phyloP scores from a whole-genome alignment of 30 jellyfish, hydroid and myxozoan genomes.

The Cassiopea xamachana region DNA sequence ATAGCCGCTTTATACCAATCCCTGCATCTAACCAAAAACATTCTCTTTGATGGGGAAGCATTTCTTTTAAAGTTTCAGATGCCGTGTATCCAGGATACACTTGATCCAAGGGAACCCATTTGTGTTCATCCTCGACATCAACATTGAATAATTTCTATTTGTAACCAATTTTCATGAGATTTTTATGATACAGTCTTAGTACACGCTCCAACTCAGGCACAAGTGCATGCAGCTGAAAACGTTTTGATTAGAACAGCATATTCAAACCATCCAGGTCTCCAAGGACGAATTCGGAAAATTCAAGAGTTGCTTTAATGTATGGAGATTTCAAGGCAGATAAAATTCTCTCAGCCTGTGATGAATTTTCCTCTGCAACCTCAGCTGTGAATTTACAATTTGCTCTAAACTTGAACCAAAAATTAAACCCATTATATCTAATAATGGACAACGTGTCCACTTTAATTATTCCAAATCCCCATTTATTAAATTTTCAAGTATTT shows the following conservation, averaged over 20 bases:
- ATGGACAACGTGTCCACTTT: too few relatives aligned
- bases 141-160: background rate
- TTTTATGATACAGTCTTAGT: constrained; percentile 2
- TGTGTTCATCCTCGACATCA: constrained; percentile 54
- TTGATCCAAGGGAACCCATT: constrained; percentile 45
- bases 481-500: too few relatives aligned
- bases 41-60: background rate
- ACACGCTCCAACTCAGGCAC: constrained; percentile 53
- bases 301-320: constrained; percentile 57
- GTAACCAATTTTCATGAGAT: constrained; percentile 29
- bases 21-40: background rate
- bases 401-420: too few relatives aligned
- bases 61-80: background rate
- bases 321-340: constrained; percentile 46
- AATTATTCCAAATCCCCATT: too few relatives aligned
- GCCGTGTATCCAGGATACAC: constrained; percentile 35
- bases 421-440: too few relatives aligned
- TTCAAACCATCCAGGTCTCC: constrained; percentile 54
- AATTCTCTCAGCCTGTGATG: constrained; percentile 67
- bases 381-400: too few relatives aligned
- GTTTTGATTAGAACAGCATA: constrained; percentile 45
- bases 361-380: constrained; percentile 41
- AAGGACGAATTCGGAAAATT: constrained; percentile 31
- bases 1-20: background rate
- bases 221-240: constrained; percentile 39